These are phyloP conservation scores for Hemibagrus wyckioides DNA, from an alignment of 2,113 vertebrate species.

Conservation along the genomic window DNA sequence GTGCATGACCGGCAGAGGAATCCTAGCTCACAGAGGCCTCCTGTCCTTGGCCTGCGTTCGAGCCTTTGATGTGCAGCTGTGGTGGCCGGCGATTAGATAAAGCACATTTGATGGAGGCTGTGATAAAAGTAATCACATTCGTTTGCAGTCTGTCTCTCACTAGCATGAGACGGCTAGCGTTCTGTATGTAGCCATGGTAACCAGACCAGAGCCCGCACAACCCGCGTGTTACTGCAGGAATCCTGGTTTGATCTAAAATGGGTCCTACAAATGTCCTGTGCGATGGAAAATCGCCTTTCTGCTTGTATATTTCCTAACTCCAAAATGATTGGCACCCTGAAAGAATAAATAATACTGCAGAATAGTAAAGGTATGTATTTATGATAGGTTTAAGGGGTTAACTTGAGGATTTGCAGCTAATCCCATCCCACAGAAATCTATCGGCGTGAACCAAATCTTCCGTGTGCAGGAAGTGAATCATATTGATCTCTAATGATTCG, in stretches of 20 bases:
- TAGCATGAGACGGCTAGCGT: slow-evolving; percentile 39
- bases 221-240: slow-evolving; percentile 41
- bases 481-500: slow-evolving; percentile 18
- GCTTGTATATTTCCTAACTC: neutral
- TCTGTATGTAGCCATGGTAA: slow-evolving; percentile 58
- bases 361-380: neutral
- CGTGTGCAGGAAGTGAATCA: slow-evolving; percentile 19
- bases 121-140: slow-evolving; percentile 59
- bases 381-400: neutral
- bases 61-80: slow-evolving; percentile 55
- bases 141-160: slow-evolving; percentile 48
- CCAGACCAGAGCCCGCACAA: slow-evolving; percentile 39
- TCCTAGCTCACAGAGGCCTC: slow-evolving; percentile 19
- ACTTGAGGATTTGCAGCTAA: neutral
- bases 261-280: neutral
- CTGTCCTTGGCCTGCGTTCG: slow-evolving; percentile 23
- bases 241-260: slow-evolving; percentile 36
- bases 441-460: neutral
- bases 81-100: slow-evolving; percentile 52
- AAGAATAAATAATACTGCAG: neutral
- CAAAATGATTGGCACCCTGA: neutral
- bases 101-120: slow-evolving; percentile 55
- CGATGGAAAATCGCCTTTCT: neutral
- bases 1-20: neutral
- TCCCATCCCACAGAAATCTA: neutral